Percentiles rank a stretch among this genome's conserved stretches.
These are phyloP conservation scores for Limosa lapponica DNA, from an alignment of 2,797 vertebrate species.

Conservation along the genomic window DNA sequence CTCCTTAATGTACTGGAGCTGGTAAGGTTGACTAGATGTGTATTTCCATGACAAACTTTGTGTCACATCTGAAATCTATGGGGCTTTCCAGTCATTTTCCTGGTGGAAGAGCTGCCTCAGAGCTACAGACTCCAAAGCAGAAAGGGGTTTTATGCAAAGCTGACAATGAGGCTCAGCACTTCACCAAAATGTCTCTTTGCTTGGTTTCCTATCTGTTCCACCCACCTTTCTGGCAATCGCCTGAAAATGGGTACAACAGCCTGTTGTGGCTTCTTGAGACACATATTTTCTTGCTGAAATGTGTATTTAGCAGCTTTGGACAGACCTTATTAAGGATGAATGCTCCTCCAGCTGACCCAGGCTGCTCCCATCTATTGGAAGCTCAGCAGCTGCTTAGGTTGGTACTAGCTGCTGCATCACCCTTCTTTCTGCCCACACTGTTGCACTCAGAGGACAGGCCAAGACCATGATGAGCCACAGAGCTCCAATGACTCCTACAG, in stretches of 20 bases:
- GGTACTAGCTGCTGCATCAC: not conserved
- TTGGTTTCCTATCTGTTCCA: not conserved
- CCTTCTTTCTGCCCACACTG: not conserved
- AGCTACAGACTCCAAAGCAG: not conserved
- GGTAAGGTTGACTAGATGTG: not conserved
- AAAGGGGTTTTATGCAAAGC: not conserved
- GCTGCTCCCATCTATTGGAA: not conserved
- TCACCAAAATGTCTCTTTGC: not conserved
- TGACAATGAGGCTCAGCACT: not conserved
- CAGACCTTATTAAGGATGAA: not conserved
- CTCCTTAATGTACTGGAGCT: not conserved
- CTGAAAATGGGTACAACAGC: not conserved
- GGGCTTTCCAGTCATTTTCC: not conserved
- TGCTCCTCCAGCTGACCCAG: not conserved
- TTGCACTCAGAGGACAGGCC: accelerated
- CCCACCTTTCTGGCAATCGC: not conserved
- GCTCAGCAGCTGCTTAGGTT: not conserved
- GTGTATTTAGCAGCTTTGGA: not conserved
- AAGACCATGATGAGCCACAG: not conserved
- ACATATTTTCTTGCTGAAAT: not conserved
- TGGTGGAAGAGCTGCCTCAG: not conserved
- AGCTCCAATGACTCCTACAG: not conserved
- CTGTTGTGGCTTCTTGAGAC: not conserved
- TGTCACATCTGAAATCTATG: not conserved
- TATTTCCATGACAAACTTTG: not conserved